A percentile compares a stretch with the other conserved stretches of the same genome.
Conservation (phyloP, 2,113 vertebrate genomes). For the Brachyistius frenatus region DNA sequence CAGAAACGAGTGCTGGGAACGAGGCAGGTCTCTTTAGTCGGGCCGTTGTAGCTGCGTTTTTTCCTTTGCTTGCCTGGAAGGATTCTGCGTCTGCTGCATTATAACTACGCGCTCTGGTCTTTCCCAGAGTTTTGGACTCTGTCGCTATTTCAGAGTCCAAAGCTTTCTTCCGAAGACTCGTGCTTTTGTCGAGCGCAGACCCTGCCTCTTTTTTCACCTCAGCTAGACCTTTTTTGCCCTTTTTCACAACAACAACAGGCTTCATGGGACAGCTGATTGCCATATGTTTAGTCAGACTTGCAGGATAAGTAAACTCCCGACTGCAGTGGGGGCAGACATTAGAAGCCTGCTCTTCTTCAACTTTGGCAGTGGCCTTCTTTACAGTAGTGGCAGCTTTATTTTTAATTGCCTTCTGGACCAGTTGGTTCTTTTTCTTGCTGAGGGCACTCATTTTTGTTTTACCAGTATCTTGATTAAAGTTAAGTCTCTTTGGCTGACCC, state of each 20-base stretch:
- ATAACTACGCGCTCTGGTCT: conserved; percentile 91
- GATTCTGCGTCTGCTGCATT: conserved; percentile 80
- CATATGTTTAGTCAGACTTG: conserved; percentile 94
- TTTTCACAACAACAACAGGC: conserved; percentile 82
- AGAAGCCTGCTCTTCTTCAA: conserved; percentile 76
- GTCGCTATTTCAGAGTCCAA: conserved; percentile 89
- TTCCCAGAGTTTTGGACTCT: conserved; percentile 85
- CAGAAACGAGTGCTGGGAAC: conserved; percentile 73
- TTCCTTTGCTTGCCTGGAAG: conserved; percentile 83
- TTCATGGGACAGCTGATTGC: conserved; percentile 95
- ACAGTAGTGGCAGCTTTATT: conserved; percentile 88
- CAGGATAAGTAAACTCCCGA: conserved; percentile 93
- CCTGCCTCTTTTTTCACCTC: conserved; percentile 85
- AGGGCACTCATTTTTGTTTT: conserved; percentile 93
- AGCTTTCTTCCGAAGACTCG: conserved; percentile 85
- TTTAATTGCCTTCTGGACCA: conserved; percentile 96
- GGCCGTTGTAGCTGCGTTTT: conserved; percentile 66
- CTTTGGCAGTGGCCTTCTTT: conserved; percentile 85
- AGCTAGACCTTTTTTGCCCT: conserved; percentile 84
- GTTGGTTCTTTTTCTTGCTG: conserved; percentile 94
- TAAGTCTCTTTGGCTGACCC: conserved; percentile 96
- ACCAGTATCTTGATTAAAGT: conserved; percentile 90
- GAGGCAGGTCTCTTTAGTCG: conserved; percentile 84
- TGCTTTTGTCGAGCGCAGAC: conserved; percentile 78
- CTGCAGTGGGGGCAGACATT: conserved; percentile 95